These are phyloP conservation scores for Agrenia bidenticulata DNA, from an alignment of 2,888 invertebrate genomes.

Conservation along the genomic window DNA sequence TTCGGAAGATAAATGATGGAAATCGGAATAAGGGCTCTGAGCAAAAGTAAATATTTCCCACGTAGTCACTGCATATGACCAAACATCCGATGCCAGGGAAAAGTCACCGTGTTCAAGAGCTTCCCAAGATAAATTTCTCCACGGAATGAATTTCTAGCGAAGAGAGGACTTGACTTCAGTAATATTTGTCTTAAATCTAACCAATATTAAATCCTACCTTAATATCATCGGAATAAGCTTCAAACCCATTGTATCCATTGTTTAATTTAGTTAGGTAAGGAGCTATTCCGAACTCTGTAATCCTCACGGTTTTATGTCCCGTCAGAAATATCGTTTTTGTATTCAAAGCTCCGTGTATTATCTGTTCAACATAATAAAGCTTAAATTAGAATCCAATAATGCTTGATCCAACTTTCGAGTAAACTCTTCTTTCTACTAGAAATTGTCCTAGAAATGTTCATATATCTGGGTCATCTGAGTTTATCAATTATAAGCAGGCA, in stretches of 20 bases:
- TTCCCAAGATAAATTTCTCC: conserved; percentile 1
- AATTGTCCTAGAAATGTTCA: too few relatives aligned
- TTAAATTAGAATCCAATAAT: too few relatives aligned
- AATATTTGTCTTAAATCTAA: too few relatives aligned
- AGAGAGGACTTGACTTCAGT: too few relatives aligned
- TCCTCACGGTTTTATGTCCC: background rate
- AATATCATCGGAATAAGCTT: too few relatives aligned
- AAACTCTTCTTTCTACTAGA: too few relatives aligned
- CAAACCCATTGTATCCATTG: too few relatives aligned
- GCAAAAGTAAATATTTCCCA: background rate
- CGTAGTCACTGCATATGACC: background rate
- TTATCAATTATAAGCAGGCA: too few relatives aligned
- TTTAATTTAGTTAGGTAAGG: background rate
- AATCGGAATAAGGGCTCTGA: background rate
- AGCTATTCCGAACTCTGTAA: conserved; percentile 3
- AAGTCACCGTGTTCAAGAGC: background rate
- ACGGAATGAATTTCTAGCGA: too few relatives aligned
- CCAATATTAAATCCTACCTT: too few relatives aligned
- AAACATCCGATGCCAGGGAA: background rate
- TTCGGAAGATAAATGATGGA: background rate
- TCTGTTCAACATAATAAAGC: background rate
- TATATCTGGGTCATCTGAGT: too few relatives aligned
- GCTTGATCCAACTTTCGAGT: too few relatives aligned
- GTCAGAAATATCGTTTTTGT: conserved; percentile 2
- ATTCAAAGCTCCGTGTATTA: background rate